Percentiles rank a stretch among this genome's conserved stretches.
Conservation (phyloP, 2,888 invertebrate species). For the Agrochola macilenta region DNA sequence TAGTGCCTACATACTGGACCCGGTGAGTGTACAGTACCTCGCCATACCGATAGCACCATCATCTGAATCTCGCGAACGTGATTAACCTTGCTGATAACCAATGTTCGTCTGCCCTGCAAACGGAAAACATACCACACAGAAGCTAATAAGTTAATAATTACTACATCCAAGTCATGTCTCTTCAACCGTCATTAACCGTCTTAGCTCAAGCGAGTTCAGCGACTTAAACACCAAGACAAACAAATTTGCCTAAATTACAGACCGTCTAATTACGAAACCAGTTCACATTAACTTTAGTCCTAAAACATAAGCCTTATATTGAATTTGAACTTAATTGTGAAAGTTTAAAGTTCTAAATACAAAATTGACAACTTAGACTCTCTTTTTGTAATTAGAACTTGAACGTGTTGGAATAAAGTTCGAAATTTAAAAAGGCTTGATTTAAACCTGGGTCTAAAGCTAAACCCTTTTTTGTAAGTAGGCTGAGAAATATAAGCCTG, state of each 20-base stretch:
- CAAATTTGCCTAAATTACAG: not conserved
- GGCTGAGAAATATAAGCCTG: not conserved
- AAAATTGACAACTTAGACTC: not conserved
- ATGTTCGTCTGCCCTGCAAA: not conserved
- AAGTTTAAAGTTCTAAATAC: not conserved
- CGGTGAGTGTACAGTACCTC: constrained; percentile 13
- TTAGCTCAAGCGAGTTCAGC: too few species aligned
- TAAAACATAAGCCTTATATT: too few species aligned
- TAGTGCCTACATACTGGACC: not conserved
- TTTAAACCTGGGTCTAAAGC: not conserved
- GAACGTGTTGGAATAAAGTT: not conserved
- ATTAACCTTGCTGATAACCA: not conserved
- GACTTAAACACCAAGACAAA: not conserved
- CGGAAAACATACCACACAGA: not conserved
- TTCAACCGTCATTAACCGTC: not conserved
- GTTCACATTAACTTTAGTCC: not conserved
- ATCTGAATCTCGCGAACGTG: not conserved
- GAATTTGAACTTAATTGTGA: not conserved
- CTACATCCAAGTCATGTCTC: not conserved
- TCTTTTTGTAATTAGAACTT: not conserved
- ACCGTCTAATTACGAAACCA: not conserved
- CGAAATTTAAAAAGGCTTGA: not conserved
- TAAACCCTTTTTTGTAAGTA: not conserved
- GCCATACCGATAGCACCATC: constrained; percentile 90
- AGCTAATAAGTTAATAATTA: too few species aligned